These are phyloP conservation scores for Scaptomyza pallida DNA, from an alignment of 1,140 invertebrate genomes.

Conservation along the genomic window DNA sequence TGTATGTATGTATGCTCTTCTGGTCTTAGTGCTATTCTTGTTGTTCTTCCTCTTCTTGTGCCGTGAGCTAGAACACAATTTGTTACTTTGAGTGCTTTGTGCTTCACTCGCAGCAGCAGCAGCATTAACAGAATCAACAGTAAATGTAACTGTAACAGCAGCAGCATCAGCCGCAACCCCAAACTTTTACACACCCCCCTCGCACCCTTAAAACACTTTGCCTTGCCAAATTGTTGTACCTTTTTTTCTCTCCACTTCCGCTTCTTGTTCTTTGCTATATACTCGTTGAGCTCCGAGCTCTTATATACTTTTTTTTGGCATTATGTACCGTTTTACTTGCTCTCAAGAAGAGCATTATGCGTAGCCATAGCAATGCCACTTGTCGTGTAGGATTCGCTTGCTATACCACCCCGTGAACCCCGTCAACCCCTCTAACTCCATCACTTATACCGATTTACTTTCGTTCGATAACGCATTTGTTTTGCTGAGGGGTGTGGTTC, in stretches of 20 bases:
- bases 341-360: constrained; percentile 15
- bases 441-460: not conserved
- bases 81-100: constrained; percentile 4
- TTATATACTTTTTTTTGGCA: constrained; percentile 18
- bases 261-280: constrained; percentile 6
- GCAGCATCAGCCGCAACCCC: constrained; percentile 1
- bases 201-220: not conserved
- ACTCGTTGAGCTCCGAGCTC: not conserved
- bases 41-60: not conserved
- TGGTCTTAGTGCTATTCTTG: not conserved
- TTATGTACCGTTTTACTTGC: too few relatives aligned
- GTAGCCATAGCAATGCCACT: constrained; percentile 5
- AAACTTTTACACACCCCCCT: not conserved
- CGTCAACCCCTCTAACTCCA: not conserved
- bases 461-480: constrained; percentile 21
- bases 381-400: not conserved
- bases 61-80: not conserved
- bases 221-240: constrained; percentile 11
- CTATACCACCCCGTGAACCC: too few relatives aligned
- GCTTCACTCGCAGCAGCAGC: not conserved
- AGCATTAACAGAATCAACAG: not conserved
- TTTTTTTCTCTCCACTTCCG: constrained; percentile 1
- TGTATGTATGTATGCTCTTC: too few relatives aligned
- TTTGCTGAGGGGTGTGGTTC: constrained; percentile 3
- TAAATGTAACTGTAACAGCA: not conserved